Evolutionary conservation across 2,113 vertebrate species (phyloP), one percentile per base, ranked within the genome.

Genomic region (Himantopus leucocephalus): DNA sequence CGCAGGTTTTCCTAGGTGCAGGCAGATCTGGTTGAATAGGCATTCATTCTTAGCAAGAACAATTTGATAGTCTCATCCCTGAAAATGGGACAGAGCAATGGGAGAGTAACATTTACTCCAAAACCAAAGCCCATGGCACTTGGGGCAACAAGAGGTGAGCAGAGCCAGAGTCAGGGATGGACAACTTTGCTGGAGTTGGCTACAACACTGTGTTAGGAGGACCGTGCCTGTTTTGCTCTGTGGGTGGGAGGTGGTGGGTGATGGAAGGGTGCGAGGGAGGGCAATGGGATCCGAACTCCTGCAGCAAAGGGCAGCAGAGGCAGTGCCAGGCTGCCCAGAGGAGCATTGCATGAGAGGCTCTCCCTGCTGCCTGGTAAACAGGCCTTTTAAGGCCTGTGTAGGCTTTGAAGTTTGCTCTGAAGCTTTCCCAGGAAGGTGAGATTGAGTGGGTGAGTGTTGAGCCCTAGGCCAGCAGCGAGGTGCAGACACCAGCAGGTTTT

Each of bases 401-500:
- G 55, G 83, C 72, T 95, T 92, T 86, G 75, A 84, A 71, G 83
- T 86, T 72, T 66, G 37, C 50, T 88, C 63, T 80, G 63, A 79
- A 86, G 75, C 55, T 91, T 90, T 95, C 68, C 53, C 37, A 24
- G 50, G 66, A 77, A 79, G 84, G 77, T 91, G 92, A 94, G 74
- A 90, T 64, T 75, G 94, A 91, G 91, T 91, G 94, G 81, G 87
- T 72, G 77, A 85, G 53, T 84, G 47, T 35, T 82, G 52, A 96
- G 84, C 87, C 62, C 64, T 15, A 30, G 73, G 84, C 81, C 41
- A 60, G 70, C 84, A 79, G 71, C 0, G 1, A 91, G 56, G 76
- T 87, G 68, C 73, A 70, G 83, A 66, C 78, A 90, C 87, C 67
- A 88, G 62, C 62, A 60, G 79, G 24, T 83, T 97, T 85, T 72